phyloP scores from a whole-genome alignment of 2,113 vertebrate genomes.

The Todiramphus saurophagus region DNA sequence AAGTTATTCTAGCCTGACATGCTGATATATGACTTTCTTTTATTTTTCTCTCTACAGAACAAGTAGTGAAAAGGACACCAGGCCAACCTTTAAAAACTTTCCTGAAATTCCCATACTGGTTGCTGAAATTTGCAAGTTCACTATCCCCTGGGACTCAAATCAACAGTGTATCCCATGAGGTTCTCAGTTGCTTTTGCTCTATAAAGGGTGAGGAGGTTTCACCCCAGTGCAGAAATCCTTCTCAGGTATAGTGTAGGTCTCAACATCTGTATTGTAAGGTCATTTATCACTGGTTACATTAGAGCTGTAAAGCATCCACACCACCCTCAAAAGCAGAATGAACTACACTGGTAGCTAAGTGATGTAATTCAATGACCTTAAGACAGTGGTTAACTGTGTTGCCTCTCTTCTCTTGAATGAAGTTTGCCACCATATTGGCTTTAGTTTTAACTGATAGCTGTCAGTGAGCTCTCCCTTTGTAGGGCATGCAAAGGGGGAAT shows the following conservation, averaged over 20 bases:
- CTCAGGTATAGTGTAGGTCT: not conserved
- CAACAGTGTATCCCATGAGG: not conserved
- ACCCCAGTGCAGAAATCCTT: not conserved
- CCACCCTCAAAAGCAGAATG: not conserved
- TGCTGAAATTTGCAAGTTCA: not conserved
- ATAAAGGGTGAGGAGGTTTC: not conserved
- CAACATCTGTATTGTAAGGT: not conserved
- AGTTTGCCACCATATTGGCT: not conserved
- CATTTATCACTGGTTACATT: not conserved
- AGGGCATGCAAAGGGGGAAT: not conserved
- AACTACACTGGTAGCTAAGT: not conserved
- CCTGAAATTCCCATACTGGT: not conserved
- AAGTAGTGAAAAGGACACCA: not conserved
- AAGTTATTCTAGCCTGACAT: not conserved
- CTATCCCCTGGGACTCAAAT: not conserved
- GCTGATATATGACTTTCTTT: not conserved
- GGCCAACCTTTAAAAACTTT: not conserved
- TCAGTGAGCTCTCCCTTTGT: not conserved
- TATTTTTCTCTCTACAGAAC: not conserved
- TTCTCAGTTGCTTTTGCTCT: not conserved
- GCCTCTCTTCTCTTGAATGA: not conserved
- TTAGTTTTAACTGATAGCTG: not conserved
- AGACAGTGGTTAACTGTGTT: not conserved
- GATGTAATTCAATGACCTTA: not conserved
- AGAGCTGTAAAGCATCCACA: not conserved